A percentile compares a stretch with the other conserved stretches of the same genome.
phyloP scores from a whole-genome alignment of 2,113 vertebrate species.

The Spizaetus ornatus region DNA sequence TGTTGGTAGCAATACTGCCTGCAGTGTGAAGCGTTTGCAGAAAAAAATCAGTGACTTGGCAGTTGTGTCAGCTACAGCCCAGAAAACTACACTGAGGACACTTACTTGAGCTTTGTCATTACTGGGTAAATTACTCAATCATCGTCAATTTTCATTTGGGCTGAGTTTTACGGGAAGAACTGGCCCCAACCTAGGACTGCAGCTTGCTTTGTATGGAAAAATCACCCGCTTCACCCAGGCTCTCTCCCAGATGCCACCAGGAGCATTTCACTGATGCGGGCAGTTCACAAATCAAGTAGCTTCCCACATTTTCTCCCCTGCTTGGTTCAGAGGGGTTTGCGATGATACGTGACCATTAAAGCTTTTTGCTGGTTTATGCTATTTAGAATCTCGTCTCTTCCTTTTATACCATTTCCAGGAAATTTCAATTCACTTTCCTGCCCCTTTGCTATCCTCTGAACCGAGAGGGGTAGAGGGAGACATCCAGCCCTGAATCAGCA shows the following conservation, averaged over 20 bases:
- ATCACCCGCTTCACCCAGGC: neutral
- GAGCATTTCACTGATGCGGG: neutral
- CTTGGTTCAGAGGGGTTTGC: neutral
- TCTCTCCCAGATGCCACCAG: neutral
- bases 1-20: constrained; percentile 28
- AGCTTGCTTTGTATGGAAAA: neutral
- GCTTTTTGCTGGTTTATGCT: constrained; percentile 12
- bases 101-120: neutral
- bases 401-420: constrained; percentile 5
- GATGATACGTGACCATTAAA: neutral
- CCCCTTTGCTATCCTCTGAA: neutral
- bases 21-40: neutral
- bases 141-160: neutral
- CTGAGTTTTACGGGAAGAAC: neutral
- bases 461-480: neutral
- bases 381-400: constrained; percentile 6
- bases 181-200: neutral
- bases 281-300: neutral
- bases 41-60: neutral
- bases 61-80: neutral
- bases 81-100: neutral
- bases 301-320: neutral
- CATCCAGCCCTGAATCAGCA: neutral
- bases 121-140: neutral
- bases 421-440: constrained; percentile 20